A percentile compares a stretch with the other conserved stretches of the same genome.
phyloP scores from a whole-genome alignment of 2,888 invertebrate species.

The Cephus sareptanus region DNA sequence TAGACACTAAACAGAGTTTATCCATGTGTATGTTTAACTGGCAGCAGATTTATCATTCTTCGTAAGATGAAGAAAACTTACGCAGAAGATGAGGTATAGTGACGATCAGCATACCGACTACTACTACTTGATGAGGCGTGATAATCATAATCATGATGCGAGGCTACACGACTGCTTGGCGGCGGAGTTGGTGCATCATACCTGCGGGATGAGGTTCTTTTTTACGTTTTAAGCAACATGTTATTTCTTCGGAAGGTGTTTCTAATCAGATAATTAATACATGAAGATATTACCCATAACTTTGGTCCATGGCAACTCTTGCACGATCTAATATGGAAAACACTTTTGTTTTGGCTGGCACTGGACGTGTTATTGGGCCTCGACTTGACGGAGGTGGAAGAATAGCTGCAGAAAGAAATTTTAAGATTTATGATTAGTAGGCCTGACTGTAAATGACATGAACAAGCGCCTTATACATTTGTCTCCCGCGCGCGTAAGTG shows the following conservation, averaged over 20 bases:
- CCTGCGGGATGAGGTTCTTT: conserved; percentile 27
- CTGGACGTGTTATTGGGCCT: conserved; percentile 62
- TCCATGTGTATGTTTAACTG: conserved; percentile 10
- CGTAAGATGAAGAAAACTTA: conserved; percentile 37
- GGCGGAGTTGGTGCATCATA: conserved; percentile 41
- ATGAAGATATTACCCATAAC: conserved; percentile 70
- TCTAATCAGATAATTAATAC: no score
- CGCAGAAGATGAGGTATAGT: conserved; percentile 56
- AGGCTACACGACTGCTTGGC: conserved; percentile 41
- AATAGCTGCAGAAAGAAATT: conserved; percentile 46
- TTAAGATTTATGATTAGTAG: background rate
- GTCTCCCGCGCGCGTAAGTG: no score
- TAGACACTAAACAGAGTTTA: background rate
- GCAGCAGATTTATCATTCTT: background rate
- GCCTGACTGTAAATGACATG: background rate
- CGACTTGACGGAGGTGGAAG: conserved; percentile 66
- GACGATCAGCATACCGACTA: conserved; percentile 57
- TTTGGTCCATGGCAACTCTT: conserved; percentile 84
- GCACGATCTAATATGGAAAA: conserved; percentile 87
- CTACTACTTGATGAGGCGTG: conserved; percentile 53
- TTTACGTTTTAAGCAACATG: conserved; percentile 17
- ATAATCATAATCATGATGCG: conserved; percentile 64
- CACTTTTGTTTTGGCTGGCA: conserved; percentile 82
- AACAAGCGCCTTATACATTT: no score
- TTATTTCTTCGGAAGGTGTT: no score